Base-by-base conservation (phyloP, 1,140 invertebrate genomes). In the Drosophila kurseongensis region DNA sequence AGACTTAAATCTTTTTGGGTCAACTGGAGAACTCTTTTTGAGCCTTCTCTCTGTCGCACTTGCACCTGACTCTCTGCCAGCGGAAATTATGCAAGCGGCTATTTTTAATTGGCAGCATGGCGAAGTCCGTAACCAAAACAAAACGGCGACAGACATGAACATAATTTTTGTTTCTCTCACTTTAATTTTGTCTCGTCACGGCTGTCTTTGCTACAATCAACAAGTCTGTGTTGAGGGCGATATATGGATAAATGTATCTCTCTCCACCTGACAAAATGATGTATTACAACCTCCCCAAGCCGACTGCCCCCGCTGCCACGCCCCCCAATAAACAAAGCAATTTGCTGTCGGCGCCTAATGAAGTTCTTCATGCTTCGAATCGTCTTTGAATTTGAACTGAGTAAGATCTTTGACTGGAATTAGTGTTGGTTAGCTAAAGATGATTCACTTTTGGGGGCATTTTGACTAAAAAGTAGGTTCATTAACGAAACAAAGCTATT, bases 121-220 rank as follows among this genome's bases (percentile, higher is more conserved):
- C 72, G 72, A 84, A 84, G 62, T 63, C 72, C 76, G 76, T 72
- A 84, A 80, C 76, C 80, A 84, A 84, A 84, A 84, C 76, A 84
- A 84, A 84, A 72, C 78, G 41, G 68, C 68, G 44, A 75, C 71
- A 75, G 57, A 57, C 57, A 57, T 47, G 66, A 40, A 75, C 50
- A 72, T 58, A 71, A 50, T 48, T 72, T 66, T 72, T 38, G 41
- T 45, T 44, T 54, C 61, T 56, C 38, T 65, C 78, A 36, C 32
- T 58, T 36, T 27, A 65, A 58, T 65, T 79, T 72, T 48, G 66
- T 58, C 56, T 51, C 42, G 76, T 84, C 80, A 83, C 71, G 61
- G 45, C 36, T 57, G 71, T 38, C 72, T 74, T 56, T 40, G 41
- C 40, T 16, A 73, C 69, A 61, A 45, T 73, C 69, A 73, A 47